phyloP scores from a whole-genome alignment of 2,113 vertebrate genomes.

The Prochilodus magdalenae region DNA sequence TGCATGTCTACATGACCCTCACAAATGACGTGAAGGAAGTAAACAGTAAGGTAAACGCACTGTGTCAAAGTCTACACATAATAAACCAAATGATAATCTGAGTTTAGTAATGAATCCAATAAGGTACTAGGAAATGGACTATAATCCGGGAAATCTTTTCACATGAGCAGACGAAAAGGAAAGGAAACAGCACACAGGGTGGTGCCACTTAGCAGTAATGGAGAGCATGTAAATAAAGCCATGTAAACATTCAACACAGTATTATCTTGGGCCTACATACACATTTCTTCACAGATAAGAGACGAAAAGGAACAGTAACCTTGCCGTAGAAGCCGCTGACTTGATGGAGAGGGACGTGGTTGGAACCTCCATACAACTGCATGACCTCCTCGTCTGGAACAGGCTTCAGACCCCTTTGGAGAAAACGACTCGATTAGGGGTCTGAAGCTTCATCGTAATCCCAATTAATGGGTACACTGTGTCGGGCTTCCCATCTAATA shows the following conservation, averaged over 20 bases:
- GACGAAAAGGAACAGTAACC: constrained; percentile 62
- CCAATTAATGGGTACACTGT: constrained; percentile 1
- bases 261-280: background rate
- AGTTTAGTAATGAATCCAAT: background rate
- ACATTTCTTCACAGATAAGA: background rate
- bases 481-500: too few species aligned
- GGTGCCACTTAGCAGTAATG: constrained; percentile 18
- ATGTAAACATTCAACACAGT: background rate
- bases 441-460: background rate
- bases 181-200: constrained; percentile 4
- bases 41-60: background rate
- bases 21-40: background rate
- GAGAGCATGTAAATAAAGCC: constrained; percentile 18
- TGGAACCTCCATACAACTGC: constrained; percentile 79
- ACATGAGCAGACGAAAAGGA: background rate
- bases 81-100: background rate
- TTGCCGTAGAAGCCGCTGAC: constrained; percentile 89
- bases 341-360: constrained; percentile 81
- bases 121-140: background rate
- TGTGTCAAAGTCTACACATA: background rate
- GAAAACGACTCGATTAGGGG: constrained; percentile 12
- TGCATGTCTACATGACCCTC: background rate
- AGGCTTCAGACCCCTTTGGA: constrained; percentile 78
- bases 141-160: background rate
- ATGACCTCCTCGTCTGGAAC: constrained; percentile 82